Percentiles rank a stretch among this genome's conserved stretches.
These are phyloP conservation scores for Pangasius macronema DNA, from an alignment of 2,797 vertebrate species.

Conservation along the genomic window DNA sequence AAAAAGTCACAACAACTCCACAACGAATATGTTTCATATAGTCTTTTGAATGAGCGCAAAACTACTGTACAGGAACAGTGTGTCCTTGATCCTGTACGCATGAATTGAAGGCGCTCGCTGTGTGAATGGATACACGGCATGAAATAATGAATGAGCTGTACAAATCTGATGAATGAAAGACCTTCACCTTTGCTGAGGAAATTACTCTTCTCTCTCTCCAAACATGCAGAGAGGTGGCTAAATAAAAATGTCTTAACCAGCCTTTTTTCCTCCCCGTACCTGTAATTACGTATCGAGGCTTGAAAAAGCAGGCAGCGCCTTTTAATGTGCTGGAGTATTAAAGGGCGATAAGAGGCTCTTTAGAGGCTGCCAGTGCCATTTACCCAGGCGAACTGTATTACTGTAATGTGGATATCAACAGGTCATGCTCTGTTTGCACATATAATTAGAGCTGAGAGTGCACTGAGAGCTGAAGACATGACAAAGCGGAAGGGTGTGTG, in stretches of 20 bases:
- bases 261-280: conserved; percentile 36
- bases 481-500: conserved; percentile 22
- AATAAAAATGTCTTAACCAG: conserved; percentile 30
- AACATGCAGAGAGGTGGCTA: conserved; percentile 2
- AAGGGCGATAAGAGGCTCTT: conserved; percentile 60
- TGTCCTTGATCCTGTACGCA: conserved; percentile 3
- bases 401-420: conserved; percentile 62
- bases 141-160: conserved; percentile 39
- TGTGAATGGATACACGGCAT: conserved; percentile 25
- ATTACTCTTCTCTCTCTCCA: conserved; percentile 5
- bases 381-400: conserved; percentile 61
- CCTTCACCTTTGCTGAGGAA: conserved; percentile 33
- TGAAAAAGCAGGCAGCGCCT: conserved; percentile 51
- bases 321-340: conserved; percentile 47
- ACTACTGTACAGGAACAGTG: conserved; percentile 19
- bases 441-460: conserved; percentile 73
- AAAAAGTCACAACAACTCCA: conserved; percentile 23
- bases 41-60: conserved; percentile 2
- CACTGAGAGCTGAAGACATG: conserved; percentile 49
- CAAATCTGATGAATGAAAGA: conserved; percentile 42
- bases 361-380: conserved; percentile 61
- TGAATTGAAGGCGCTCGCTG: conserved; percentile 2
- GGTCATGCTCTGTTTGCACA: conserved; percentile 67
- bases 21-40: background rate
- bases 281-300: conserved; percentile 51